Evolutionary conservation across 2,113 vertebrate species (phyloP).

Genomic region (Myanophis thanlyinensis): DNA sequence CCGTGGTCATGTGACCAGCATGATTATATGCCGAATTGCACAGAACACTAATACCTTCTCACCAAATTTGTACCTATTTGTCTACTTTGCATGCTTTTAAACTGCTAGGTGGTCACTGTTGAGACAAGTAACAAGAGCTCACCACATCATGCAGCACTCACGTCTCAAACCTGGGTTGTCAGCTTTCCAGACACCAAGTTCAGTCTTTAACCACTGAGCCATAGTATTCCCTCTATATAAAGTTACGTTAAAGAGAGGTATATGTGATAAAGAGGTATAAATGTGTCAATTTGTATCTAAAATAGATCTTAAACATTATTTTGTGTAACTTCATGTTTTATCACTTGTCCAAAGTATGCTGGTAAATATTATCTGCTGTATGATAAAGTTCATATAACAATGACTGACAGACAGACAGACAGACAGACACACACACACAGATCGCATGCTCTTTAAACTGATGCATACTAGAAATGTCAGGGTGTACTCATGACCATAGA

Average conservation of each 20-base stretch:
- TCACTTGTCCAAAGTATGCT: conserved; percentile 40
- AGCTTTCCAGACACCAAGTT: background rate
- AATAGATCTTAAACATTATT: conserved; percentile 46
- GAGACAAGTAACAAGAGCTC: background rate
- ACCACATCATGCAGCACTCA: background rate
- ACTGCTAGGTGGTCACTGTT: background rate
- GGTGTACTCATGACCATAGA: conserved; percentile 34
- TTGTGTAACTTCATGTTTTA: conserved; percentile 52
- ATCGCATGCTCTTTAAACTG: conserved; percentile 47
- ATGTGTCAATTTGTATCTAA: conserved; percentile 27
- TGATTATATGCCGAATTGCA: background rate
- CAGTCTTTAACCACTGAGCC: background rate
- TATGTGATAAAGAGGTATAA: conserved; percentile 31
- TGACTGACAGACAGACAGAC: no score
- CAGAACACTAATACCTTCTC: background rate
- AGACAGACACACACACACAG: conserved; percentile 46
- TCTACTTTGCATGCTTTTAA: background rate
- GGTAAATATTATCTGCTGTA: conserved; percentile 52
- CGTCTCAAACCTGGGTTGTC: background rate
- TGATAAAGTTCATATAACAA: conserved; percentile 58
- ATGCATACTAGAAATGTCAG: conserved; percentile 46
- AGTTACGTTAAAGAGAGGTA: background rate
- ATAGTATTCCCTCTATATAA: background rate
- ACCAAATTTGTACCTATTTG: background rate
- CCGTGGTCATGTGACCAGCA: background rate